Evolutionary conservation across 2,797 vertebrate species (phyloP).

Genomic region (Falco novaeseelandiae): DNA sequence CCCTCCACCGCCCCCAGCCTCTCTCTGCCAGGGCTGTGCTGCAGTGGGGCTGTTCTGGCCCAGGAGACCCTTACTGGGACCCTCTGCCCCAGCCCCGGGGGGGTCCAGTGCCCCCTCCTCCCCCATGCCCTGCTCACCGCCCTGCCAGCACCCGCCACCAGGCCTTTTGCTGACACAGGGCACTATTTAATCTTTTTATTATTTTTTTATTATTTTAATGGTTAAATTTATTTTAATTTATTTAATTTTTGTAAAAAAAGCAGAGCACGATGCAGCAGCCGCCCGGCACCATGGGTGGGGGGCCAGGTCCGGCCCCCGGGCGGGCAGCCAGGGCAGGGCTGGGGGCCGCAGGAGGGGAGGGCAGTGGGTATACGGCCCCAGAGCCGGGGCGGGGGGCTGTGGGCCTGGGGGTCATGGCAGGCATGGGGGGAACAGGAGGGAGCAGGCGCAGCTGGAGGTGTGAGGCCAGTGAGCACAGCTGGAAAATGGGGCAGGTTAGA

Average conservation of each 20-base stretch:
- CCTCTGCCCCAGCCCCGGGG: background rate
- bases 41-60: background rate
- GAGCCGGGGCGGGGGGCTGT: fast-evolving
- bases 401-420: background rate
- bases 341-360: background rate
- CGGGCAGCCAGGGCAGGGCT: background rate
- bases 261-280: background rate
- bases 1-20: background rate
- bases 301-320: background rate
- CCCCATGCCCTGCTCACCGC: background rate
- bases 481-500: background rate
- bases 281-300: fast-evolving
- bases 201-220: background rate
- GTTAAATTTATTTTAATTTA: slow-evolving; percentile 9
- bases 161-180: background rate
- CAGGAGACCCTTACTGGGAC: slow-evolving; percentile 14
- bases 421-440: background rate
- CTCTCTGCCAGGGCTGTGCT: background rate
- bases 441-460: background rate
- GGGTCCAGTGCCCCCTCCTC: slow-evolving; percentile 7
- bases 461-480: background rate
- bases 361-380: background rate
- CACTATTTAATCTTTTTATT: background rate
- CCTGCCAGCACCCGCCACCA: background rate
- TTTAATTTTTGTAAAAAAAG: background rate